These are phyloP conservation scores for Lophius americanus DNA, from an alignment of 2,797 vertebrate species.

Conservation along the genomic window DNA sequence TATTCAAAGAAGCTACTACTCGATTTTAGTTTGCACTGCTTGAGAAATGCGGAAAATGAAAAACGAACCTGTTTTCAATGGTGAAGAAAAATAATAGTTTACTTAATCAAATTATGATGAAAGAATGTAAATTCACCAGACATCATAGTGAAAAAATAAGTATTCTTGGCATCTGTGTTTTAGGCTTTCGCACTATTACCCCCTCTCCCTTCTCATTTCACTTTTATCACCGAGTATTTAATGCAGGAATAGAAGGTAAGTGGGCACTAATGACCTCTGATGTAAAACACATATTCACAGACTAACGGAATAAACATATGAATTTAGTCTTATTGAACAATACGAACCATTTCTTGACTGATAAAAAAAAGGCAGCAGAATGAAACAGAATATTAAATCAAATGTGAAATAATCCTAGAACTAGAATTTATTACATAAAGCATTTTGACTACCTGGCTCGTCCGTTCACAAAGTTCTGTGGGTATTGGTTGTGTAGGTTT, in stretches of 20 bases:
- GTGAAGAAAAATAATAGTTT: no score
- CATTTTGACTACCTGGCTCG: no score
- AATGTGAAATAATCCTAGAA: not conserved
- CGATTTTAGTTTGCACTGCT: constrained; percentile 31
- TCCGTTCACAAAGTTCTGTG: no score
- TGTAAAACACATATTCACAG: constrained; percentile 27
- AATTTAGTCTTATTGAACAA: not conserved
- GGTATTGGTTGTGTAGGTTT: no score
- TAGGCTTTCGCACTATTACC: constrained; percentile 27
- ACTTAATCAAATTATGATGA: no score
- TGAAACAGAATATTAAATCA: not conserved
- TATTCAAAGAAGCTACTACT: constrained; percentile 37
- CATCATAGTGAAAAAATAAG: no score
- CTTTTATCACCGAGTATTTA: constrained; percentile 16
- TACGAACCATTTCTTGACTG: not conserved
- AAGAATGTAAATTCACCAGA: no score
- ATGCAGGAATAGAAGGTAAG: constrained; percentile 21
- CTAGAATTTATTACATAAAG: no score
- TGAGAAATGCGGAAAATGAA: constrained; percentile 20
- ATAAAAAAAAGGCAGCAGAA: not conserved
- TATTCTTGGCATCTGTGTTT: constrained; percentile 13
- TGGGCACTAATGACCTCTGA: constrained; percentile 11
- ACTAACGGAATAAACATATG: constrained; percentile 12
- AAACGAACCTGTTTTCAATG: constrained; percentile 45
- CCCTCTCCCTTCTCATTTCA: constrained; percentile 19